Evolutionary conservation across 2,888 invertebrate species (phyloP), one percentile per base, ranked within the genome.

Genomic region (Alloscopus bannaensis): DNA sequence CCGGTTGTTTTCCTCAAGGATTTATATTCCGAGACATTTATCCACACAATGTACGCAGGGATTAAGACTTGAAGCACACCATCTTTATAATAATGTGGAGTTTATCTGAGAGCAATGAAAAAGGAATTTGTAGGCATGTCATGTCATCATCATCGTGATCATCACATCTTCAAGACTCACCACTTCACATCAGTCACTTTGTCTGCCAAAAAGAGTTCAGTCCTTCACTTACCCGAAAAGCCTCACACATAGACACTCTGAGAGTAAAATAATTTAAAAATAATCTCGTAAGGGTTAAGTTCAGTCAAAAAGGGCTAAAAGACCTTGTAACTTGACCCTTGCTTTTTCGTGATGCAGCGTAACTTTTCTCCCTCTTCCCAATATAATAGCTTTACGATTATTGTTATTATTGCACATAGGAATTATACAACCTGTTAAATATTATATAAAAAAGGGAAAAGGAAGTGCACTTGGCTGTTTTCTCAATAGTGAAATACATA

Each of bases 81-180:
- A 36, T 36, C 13, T 36, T 36, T 36, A 6, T 13, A 36, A 36
- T 8, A 13, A 8, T 36, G 8, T 11, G 45, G 28, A 60, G 24
- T 57, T 26, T 29, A n/a, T 57, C 13, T 26, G 24, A 18, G n/a
- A 60, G 28, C 47, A 60, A 60, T 71, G 60, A 62, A 77, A 60
- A 64, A 64, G 70, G 77, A 77, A 77, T 78, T 72, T 78, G 71
- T 78, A 72, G 78, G 71, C 78, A 66, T 72, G 78, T 78, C 78
- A 69, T 76, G 76, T 83, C 81, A 80, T 83, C 83, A 66, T 79
- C 77, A 71, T 72, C 76, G 76, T 72, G 68, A 81, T 75, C 80
- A 52, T 65, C n/a, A 47, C 66, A 66, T 73, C 73, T 75, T 68
- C 59, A 72, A 77, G 60, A 75, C 45, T 68, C 29, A 65, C 47